These are phyloP conservation scores for Rhabdomys pumilio DNA, from an alignment of 2,797 vertebrate species.

Conservation along the genomic window DNA sequence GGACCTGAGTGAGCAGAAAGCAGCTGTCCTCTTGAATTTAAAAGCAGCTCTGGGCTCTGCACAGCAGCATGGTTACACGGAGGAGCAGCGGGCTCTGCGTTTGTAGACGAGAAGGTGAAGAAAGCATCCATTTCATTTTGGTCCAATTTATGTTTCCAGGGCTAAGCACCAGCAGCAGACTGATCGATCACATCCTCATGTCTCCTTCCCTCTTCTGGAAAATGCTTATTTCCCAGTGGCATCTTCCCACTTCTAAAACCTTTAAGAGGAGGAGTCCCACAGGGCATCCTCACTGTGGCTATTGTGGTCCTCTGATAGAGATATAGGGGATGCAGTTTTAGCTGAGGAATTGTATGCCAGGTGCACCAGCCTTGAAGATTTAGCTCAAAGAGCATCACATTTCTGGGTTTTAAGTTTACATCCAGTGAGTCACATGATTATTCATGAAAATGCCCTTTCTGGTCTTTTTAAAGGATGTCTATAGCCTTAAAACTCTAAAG, in stretches of 20 bases:
- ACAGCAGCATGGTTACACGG: neutral
- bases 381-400: conserved; percentile 45
- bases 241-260: conserved; percentile 2
- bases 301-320: neutral
- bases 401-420: neutral
- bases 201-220: conserved; percentile 35
- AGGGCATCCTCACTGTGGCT: neutral
- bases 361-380: neutral
- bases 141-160: conserved; percentile 13
- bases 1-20: conserved; percentile 61
- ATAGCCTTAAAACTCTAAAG: neutral
- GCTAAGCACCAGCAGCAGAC: neutral
- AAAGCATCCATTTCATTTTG: neutral
- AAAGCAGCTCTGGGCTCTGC: conserved; percentile 39
- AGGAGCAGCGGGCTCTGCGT: neutral
- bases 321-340: neutral
- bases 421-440: neutral
- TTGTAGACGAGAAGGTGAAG: conserved; percentile 21
- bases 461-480: neutral
- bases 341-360: neutral
- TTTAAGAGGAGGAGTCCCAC: neutral
- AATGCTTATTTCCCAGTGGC: conserved; percentile 12
- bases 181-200: neutral
- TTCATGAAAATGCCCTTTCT: neutral
- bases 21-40: conserved; percentile 49